Conservation (phyloP, 2,113 vertebrate genomes). For the Dipodomys ordii region DNA sequence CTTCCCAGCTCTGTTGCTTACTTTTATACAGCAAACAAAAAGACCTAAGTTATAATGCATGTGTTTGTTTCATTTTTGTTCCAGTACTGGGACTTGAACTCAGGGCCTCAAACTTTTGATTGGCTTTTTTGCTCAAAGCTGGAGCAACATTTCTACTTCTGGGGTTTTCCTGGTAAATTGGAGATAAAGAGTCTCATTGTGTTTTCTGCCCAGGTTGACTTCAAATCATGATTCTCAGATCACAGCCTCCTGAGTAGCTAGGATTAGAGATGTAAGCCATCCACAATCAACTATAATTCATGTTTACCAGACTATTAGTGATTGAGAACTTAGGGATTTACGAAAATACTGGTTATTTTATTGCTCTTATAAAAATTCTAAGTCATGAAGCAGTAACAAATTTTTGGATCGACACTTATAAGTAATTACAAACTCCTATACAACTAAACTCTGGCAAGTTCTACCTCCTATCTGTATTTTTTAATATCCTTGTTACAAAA, state of each 20-base stretch:
- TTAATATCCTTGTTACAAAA: slow-evolving; percentile 50
- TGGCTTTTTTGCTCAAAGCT: too few species aligned
- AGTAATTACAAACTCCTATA: not conserved
- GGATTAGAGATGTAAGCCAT: too few species aligned
- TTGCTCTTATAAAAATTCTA: slow-evolving; percentile 55
- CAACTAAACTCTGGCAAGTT: slow-evolving; percentile 29
- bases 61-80: not conserved
- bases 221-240: too few species aligned
- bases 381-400: slow-evolving; percentile 26
- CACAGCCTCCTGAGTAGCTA: too few species aligned
- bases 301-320: not conserved
- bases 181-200: too few species aligned
- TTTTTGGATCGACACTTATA: not conserved
- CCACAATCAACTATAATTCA: too few species aligned
- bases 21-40: not conserved
- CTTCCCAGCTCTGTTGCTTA: not conserved
- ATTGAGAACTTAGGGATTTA: not conserved
- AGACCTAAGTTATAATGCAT: not conserved
- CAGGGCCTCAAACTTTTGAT: too few species aligned
- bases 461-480: not conserved
- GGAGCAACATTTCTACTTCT: too few species aligned
- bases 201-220: too few species aligned
- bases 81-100: too few species aligned
- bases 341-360: not conserved
- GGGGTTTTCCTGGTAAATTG: too few species aligned